These are phyloP conservation scores for Epinotia brunnichana DNA, from an alignment of 2,888 invertebrate genomes.

Conservation along the genomic window DNA sequence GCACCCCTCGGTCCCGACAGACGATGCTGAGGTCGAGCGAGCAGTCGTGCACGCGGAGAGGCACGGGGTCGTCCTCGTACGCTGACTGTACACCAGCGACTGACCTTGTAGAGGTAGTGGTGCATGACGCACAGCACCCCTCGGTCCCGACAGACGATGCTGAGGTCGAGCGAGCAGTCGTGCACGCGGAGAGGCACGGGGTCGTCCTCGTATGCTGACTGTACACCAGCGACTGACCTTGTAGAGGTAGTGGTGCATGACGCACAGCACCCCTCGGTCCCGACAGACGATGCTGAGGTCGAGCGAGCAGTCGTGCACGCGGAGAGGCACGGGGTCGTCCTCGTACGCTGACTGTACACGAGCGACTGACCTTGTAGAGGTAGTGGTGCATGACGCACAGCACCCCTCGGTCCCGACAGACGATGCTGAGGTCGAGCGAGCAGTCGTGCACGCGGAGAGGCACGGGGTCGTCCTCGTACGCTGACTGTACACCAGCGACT, in stretches of 20 bases:
- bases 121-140: conserved; percentile 90
- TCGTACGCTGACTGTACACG: conserved; percentile 88
- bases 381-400: conserved; percentile 91
- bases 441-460: conserved; percentile 92
- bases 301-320: conserved; percentile 91
- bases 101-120: conserved; percentile 91
- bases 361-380: conserved; percentile 86
- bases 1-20: conserved; percentile 88
- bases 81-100: conserved; percentile 64
- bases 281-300: conserved; percentile 91
- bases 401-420: conserved; percentile 89
- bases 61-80: conserved; percentile 92
- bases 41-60: conserved; percentile 91
- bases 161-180: conserved; percentile 91
- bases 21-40: conserved; percentile 91
- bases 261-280: conserved; percentile 86
- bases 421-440: conserved; percentile 90
- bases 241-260: conserved; percentile 92
- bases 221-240: conserved; percentile 80
- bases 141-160: conserved; percentile 88
- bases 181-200: conserved; percentile 91
- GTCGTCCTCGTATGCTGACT: conserved; percentile 92
- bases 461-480: conserved; percentile 91
- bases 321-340: conserved; percentile 90
- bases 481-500: conserved; percentile 53